Base-by-base conservation (phyloP, 2,797 vertebrate genomes). In the Chaunax sp. region DNA sequence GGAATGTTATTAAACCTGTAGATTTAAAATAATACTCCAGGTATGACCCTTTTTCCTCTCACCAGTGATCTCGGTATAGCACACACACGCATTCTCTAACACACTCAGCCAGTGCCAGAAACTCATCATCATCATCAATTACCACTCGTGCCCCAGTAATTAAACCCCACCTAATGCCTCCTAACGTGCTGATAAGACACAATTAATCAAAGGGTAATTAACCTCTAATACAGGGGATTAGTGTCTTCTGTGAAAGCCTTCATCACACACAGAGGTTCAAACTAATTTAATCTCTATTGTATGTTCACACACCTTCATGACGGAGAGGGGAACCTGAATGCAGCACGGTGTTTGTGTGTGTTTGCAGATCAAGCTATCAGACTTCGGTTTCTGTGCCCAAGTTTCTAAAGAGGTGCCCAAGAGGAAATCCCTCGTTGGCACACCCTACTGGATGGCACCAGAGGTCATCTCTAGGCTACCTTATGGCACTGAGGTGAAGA, bases 391-490 rank as follows among this genome's bases (percentile, higher is more conserved):
- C 88, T 99, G 97, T 28, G 97, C 98, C 83, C 97, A 99, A 94
- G 97, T 99, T 84, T 99, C 97, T 69, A 99, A 98, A 95, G 97
- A 99, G 84, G 97, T 99, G 41, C 97, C 98, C 15, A 96, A 96
- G 88, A 96, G 97, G 86, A 99, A 98, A 89, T 99, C 97, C 0
- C 89, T 99, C 5, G 97, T 98, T 52, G 97, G 98, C 22, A 98
- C 93, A 0, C 97, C 98, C 0, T 99, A 99, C 49, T 99, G 97
- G 97, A 99, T 99, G 98, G 97, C 97, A 0, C 97, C 97, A 0
- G 97, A 99, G 87, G 97, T 98, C 88, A 99, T 99, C 81, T 99
- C 97, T 14, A 96, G 97, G 86, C 90, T 99, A 68, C 98, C 97
- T 44, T 99, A 99, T 1, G 94, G 98, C 83, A 98, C 97, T 0